Evolutionary conservation across 2,888 invertebrate species (phyloP).

Genomic region (Xanthorhoe designata): DNA sequence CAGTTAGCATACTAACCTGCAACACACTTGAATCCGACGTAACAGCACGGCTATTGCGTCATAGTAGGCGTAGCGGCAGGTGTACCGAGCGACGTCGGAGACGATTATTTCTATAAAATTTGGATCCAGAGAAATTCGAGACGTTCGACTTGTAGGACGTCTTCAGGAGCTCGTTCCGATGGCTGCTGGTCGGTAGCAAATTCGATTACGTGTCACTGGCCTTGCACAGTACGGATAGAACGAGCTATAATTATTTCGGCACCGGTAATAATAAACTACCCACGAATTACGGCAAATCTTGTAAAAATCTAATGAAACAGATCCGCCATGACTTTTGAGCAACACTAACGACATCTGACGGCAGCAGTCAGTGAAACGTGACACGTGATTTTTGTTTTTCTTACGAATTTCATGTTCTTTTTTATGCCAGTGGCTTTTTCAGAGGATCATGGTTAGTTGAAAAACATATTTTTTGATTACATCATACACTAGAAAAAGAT

Average conservation of each 20-base stretch:
- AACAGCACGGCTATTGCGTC: slow-evolving; percentile 70
- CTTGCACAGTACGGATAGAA: slow-evolving; percentile 68
- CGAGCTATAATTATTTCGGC: slow-evolving; percentile 71
- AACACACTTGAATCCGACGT: slow-evolving; percentile 61
- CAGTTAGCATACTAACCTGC: slow-evolving; percentile 65
- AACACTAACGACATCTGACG: slow-evolving; percentile 81
- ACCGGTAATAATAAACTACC: slow-evolving; percentile 79
- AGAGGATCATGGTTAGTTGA: not conserved
- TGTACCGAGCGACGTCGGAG: slow-evolving; percentile 68
- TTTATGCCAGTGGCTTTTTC: slow-evolving; percentile 60
- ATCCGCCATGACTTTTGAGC: slow-evolving; percentile 82
- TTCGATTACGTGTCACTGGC: slow-evolving; percentile 67
- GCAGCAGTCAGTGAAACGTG: slow-evolving; percentile 56
- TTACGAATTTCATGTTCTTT: slow-evolving; percentile 69
- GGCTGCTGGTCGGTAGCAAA: slow-evolving; percentile 58
- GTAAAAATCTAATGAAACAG: slow-evolving; percentile 75
- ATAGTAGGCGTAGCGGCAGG: slow-evolving; percentile 71
- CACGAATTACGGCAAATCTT: slow-evolving; percentile 77
- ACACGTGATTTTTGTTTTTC: slow-evolving; percentile 76
- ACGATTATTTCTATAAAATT: slow-evolving; percentile 68
- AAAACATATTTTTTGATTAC: not conserved
- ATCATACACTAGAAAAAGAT: not conserved
- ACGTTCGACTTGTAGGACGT: slow-evolving; percentile 70
- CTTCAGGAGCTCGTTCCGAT: slow-evolving; percentile 58
- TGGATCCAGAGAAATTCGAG: slow-evolving; percentile 76